Conservation (phyloP, 2,888 invertebrate species). For the Idaea biselata region DNA sequence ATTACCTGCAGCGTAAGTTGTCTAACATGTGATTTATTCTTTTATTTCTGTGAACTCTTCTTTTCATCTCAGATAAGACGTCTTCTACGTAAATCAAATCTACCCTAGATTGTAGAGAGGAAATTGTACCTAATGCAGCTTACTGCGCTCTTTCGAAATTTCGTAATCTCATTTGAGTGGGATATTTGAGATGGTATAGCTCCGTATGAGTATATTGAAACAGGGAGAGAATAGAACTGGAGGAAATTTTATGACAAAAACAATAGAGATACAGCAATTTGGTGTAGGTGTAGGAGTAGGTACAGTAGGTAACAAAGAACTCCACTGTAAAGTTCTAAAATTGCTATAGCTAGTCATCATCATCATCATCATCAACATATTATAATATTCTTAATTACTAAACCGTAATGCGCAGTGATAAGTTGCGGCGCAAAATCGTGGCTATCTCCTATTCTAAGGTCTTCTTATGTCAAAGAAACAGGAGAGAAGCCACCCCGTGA, state of each 20-base stretch:
- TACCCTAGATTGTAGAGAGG: constrained; percentile 51
- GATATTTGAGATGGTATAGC: not conserved
- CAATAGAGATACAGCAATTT: too few relatives aligned
- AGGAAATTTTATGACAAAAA: not conserved
- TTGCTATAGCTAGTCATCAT: too few relatives aligned
- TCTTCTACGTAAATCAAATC: constrained; percentile 66
- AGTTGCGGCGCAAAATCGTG: too few relatives aligned
- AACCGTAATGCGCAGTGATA: too few relatives aligned
- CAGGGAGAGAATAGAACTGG: constrained; percentile 9
- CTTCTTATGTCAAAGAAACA: too few relatives aligned
- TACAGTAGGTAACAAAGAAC: too few relatives aligned
- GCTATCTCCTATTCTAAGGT: too few relatives aligned
- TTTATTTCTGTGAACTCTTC: constrained; percentile 63
- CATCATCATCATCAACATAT: too few relatives aligned
- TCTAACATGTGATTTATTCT: constrained; percentile 73
- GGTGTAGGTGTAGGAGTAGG: too few relatives aligned
- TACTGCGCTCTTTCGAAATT: constrained; percentile 25
- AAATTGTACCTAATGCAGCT: constrained; percentile 56
- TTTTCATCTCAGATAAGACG: constrained; percentile 63
- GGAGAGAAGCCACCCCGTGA: too few relatives aligned
- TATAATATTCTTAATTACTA: too few relatives aligned
- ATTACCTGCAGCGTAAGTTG: constrained; percentile 59
- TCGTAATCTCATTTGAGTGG: constrained; percentile 20
- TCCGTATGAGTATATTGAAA: constrained; percentile 8
- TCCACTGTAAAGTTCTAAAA: too few relatives aligned